phyloP scores from a whole-genome alignment of 2,113 vertebrate genomes.

The Bujurquina vittata region DNA sequence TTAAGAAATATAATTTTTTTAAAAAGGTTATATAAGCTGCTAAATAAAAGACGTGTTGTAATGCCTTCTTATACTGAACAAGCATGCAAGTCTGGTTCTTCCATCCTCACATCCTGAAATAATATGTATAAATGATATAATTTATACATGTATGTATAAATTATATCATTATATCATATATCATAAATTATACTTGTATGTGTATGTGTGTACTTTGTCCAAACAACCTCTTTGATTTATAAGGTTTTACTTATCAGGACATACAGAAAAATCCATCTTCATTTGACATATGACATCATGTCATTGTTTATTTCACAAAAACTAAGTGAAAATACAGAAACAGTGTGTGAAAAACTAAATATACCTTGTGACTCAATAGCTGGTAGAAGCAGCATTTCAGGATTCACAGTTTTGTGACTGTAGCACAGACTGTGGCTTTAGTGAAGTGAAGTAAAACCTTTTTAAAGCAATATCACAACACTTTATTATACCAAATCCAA shows the following conservation, averaged over 20 bases:
- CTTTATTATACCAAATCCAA: not conserved
- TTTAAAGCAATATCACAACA: not conserved
- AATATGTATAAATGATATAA: no score
- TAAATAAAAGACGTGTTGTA: not conserved
- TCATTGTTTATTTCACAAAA: not conserved
- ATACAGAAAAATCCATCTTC: not conserved
- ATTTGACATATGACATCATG: not conserved
- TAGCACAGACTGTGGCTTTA: no score
- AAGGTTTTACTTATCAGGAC: not conserved
- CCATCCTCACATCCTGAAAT: not conserved
- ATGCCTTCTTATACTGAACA: constrained; percentile 15
- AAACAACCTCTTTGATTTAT: not conserved
- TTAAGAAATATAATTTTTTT: not conserved
- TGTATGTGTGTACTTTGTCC: not conserved
- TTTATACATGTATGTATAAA: no score
- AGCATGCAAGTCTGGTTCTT: not conserved
- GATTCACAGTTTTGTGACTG: no score
- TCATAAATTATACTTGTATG: no score
- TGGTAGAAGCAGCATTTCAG: not conserved
- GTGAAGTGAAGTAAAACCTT: not conserved
- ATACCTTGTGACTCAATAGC: no score
- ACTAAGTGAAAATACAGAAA: not conserved
- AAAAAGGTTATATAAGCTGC: not conserved
- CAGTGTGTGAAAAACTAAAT: not conserved
- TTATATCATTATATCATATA: no score